These are phyloP conservation scores for Drosophila triauraria DNA, from an alignment of 1,140 invertebrate species.

Conservation along the genomic window DNA sequence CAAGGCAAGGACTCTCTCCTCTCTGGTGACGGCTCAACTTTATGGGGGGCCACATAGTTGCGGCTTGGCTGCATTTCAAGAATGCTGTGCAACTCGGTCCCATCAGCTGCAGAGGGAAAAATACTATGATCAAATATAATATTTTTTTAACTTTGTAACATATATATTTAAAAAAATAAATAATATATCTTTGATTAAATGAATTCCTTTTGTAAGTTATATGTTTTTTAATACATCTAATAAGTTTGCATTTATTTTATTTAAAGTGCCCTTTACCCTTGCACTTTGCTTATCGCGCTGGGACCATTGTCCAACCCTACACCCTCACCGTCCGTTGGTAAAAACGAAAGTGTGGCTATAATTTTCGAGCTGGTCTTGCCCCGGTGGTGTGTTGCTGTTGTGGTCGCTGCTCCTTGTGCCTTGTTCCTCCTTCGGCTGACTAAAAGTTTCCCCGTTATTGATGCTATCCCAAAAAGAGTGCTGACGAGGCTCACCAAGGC, in stretches of 20 bases:
- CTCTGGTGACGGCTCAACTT: constrained; percentile 74
- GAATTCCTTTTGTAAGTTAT: neutral
- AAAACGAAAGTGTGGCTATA: constrained; percentile 77
- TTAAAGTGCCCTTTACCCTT: constrained; percentile 1
- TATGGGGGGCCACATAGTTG: constrained; percentile 66
- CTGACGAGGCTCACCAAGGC: constrained; percentile 38
- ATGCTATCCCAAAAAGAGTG: constrained; percentile 39
- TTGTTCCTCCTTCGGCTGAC: constrained; percentile 4
- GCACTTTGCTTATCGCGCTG: constrained; percentile 50
- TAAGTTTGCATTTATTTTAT: neutral
- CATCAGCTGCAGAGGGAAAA: constrained; percentile 4
- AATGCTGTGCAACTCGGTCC: constrained; percentile 49
- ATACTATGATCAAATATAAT: neutral
- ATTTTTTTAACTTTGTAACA: neutral
- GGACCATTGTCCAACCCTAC: constrained; percentile 34
- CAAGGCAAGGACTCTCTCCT: constrained; percentile 37
- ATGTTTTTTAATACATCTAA: too few relatives aligned
- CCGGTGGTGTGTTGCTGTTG: constrained; percentile 39
- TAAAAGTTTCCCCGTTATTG: constrained; percentile 50
- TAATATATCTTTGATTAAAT: neutral
- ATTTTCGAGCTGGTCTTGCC: constrained; percentile 50
- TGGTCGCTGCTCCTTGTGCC: constrained; percentile 28
- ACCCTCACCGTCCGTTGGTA: constrained; percentile 9
- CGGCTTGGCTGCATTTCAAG: constrained; percentile 73
- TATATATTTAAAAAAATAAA: neutral